A percentile compares a stretch with the other conserved stretches of the same genome.
phyloP scores from a whole-genome alignment of 2,113 vertebrate species.

The Colaptes auratus region DNA sequence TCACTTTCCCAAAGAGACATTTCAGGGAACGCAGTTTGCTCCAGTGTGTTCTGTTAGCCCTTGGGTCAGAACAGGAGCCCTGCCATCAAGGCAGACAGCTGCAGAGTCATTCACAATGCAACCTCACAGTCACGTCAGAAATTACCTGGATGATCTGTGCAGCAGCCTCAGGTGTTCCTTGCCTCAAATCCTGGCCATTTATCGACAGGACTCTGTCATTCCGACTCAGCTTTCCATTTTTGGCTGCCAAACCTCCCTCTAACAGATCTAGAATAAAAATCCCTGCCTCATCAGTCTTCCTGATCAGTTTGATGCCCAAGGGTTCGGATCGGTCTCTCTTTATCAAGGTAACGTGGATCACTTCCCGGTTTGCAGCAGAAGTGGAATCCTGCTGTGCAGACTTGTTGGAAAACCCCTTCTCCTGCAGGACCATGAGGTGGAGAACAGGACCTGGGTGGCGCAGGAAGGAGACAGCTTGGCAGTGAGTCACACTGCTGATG shows the following conservation, averaged over 20 bases:
- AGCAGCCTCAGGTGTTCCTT: slow-evolving; percentile 91
- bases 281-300: slow-evolving; percentile 87
- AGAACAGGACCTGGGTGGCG: slow-evolving; percentile 79
- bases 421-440: slow-evolving; percentile 88
- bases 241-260: slow-evolving; percentile 88
- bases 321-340: slow-evolving; percentile 86
- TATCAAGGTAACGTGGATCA: slow-evolving; percentile 86
- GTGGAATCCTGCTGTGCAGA: slow-evolving; percentile 51
- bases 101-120: neutral
- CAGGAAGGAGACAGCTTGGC: slow-evolving; percentile 83
- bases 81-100: neutral
- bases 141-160: slow-evolving; percentile 94
- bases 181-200: slow-evolving; percentile 90
- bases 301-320: slow-evolving; percentile 90
- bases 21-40: neutral
- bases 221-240: slow-evolving; percentile 88
- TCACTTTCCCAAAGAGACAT: neutral
- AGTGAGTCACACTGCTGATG: slow-evolving; percentile 85
- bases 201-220: slow-evolving; percentile 92
- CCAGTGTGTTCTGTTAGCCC: neutral
- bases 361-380: slow-evolving; percentile 57
- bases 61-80: neutral
- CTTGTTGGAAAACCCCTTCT: slow-evolving; percentile 87
- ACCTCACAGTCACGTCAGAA: too few relatives aligned
- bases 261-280: slow-evolving; percentile 91